Base-by-base conservation (phyloP, 30 jellyfish, hydroid and myxozoan genomes). In the Aurelia coerulea region DNA sequence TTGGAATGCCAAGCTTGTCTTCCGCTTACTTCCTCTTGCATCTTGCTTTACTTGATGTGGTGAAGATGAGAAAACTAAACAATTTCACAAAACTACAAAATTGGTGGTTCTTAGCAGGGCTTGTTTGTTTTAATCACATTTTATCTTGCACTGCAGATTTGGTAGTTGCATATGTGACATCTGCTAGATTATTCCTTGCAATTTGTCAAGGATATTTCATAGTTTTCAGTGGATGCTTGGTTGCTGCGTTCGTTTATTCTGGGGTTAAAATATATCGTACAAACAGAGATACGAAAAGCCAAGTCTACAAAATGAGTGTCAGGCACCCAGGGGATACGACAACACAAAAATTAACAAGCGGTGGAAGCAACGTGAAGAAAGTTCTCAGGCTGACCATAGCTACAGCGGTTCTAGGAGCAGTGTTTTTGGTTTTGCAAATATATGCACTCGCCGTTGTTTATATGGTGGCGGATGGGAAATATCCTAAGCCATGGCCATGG, bases 401-500 rank as follows among this genome's bases (percentile, higher is more conserved):
- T 3, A 83, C 97, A 1, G 72, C 88, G 16, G 31, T 72, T 19
- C 79, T 88, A 16, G 96, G 91, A 34, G 65, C 71, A 23, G 15
- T 62, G 13, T 59, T 88, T 53, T 76, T 88, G 78, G 88, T 62
- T 3, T 79, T 75, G 79, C 91, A 88, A 79, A 68, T 88, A 35
- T 88, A 76, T 65, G 77, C 96, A 0, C 85, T 88, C 86, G 88
- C 89, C 2, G 46, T 62, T 37, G 91, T 88, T 7, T 79, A 52
- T 71, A 64, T 63, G 2, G 62, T 31, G 6, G 42, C 78, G 5
- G 23, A 39, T 5, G 52, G 11, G 56, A 60, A 16, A 41, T 31
- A 79, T 14, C 78, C 86, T 18, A 68, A 69, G 17, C 91, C 96
- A 10, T 90, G 97, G 97, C 83, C 97, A 10, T 90, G 90, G 91